phyloP scores from a whole-genome alignment of 92 coral and sea anemone genomes.

The Porites evermanni region DNA sequence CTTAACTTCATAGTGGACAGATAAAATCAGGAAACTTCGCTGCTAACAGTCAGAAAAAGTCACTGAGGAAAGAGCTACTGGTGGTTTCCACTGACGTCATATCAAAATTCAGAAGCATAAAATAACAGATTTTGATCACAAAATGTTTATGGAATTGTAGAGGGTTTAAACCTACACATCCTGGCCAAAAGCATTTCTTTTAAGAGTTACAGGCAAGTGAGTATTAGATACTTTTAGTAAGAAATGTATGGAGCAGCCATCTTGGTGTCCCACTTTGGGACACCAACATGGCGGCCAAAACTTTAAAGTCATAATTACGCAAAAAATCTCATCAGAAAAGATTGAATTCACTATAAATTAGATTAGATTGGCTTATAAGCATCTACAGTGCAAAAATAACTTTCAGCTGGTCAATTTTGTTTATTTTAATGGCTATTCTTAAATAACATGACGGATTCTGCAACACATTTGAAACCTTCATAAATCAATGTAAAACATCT shows the following conservation, averaged over 20 bases:
- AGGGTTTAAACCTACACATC: slow-evolving; percentile 26
- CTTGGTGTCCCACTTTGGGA: slow-evolving; percentile 13
- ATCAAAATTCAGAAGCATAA: slow-evolving; percentile 22
- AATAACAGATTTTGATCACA: slow-evolving; percentile 31
- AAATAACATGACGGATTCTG: slow-evolving; percentile 23
- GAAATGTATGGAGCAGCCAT: slow-evolving; percentile 30
- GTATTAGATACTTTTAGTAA: slow-evolving; percentile 20
- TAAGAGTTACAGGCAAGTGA: slow-evolving; percentile 29
- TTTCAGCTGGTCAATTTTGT: slow-evolving; percentile 4
- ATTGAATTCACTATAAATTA: slow-evolving; percentile 24
- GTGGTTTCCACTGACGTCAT: slow-evolving; percentile 31
- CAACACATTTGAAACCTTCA: slow-evolving; percentile 26
- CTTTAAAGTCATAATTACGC: slow-evolving; percentile 23
- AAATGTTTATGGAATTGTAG: slow-evolving; percentile 32
- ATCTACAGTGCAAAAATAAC: slow-evolving; percentile 23
- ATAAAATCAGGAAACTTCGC: slow-evolving; percentile 10
- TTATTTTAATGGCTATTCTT: slow-evolving; percentile 14
- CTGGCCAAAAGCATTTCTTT: slow-evolving; percentile 27
- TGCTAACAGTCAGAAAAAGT: slow-evolving; percentile 18
- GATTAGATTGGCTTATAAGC: slow-evolving; percentile 37
- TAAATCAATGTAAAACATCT: slow-evolving; percentile 21
- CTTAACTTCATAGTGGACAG: not conserved
- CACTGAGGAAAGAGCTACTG: not conserved
- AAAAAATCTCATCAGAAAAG: slow-evolving; percentile 15
- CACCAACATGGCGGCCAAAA: slow-evolving; percentile 4